Conservation (phyloP, 2,113 vertebrate species). For the Platycercus adscitus region DNA sequence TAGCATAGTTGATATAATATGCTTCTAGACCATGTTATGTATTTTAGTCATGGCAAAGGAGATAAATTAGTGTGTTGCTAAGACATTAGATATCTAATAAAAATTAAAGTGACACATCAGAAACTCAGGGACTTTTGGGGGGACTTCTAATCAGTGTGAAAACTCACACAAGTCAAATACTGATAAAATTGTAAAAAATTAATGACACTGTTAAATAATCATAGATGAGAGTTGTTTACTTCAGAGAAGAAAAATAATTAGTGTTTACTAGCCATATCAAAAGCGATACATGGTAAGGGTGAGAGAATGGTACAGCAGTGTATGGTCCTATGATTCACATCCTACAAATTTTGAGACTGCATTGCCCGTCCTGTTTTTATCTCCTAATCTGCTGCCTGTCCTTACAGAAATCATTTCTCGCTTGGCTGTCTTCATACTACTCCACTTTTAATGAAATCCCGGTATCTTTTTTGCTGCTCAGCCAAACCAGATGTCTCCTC, state of each 20-base stretch:
- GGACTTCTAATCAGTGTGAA: neutral
- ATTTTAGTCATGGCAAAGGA: neutral
- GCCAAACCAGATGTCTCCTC: neutral
- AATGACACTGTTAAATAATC: neutral
- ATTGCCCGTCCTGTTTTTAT: neutral
- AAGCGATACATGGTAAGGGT: neutral
- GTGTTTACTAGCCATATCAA: neutral
- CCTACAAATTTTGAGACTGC: rapidly evolving
- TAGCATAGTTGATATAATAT: neutral
- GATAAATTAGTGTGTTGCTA: neutral
- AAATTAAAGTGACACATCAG: neutral
- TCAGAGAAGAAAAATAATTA: neutral
- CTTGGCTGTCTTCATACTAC: neutral
- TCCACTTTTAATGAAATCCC: neutral
- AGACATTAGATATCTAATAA: neutral
- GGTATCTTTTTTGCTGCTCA: neutral
- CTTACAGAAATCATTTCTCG: neutral
- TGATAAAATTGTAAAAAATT: neutral
- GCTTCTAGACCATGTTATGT: neutral
- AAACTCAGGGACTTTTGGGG: neutral
- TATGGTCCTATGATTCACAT: neutral
- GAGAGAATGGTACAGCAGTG: rapidly evolving
- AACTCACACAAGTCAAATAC: neutral
- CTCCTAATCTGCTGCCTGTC: neutral
- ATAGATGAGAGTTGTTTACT: neutral